These are phyloP conservation scores for Drosophila pullipes DNA, from an alignment of 2,888 invertebrate species.

Conservation along the genomic window DNA sequence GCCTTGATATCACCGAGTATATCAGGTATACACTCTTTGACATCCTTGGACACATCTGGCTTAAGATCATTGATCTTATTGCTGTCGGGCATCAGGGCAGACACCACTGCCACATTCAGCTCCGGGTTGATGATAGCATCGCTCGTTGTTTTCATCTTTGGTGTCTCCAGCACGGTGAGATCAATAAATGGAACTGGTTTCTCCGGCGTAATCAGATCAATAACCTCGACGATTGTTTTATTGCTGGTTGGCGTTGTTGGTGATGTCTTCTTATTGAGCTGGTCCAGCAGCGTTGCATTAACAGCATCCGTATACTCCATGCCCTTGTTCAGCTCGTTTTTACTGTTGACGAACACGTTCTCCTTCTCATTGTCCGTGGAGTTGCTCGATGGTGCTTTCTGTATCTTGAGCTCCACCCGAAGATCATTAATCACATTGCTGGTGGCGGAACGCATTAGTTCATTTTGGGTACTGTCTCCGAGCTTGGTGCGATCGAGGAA, in stretches of 20 bases:
- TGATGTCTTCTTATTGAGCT: constrained; percentile 68
- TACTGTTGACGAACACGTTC: constrained; percentile 84
- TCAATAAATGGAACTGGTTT: constrained; percentile 81
- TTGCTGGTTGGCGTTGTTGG: constrained; percentile 80
- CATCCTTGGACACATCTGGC: constrained; percentile 84
- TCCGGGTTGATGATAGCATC: constrained; percentile 68
- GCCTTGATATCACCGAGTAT: constrained; percentile 81
- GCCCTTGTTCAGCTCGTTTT: constrained; percentile 84
- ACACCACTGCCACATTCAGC: constrained; percentile 56
- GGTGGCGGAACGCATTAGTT: constrained; percentile 77
- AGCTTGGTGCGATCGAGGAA: constrained; percentile 87
- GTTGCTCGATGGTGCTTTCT: constrained; percentile 78
- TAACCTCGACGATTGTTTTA: constrained; percentile 82
- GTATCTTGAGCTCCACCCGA: constrained; percentile 83
- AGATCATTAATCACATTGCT: constrained; percentile 82
- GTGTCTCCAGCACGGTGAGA: constrained; percentile 78
- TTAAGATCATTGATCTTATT: constrained; percentile 82
- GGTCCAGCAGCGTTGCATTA: constrained; percentile 83
- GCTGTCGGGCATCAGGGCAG: constrained; percentile 61
- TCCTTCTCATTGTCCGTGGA: constrained; percentile 84
- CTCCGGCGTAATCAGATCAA: constrained; percentile 84
- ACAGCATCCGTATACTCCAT: constrained; percentile 84
- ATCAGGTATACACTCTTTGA: constrained; percentile 84
- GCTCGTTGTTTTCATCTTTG: constrained; percentile 70
- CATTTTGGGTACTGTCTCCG: constrained; percentile 70